A percentile compares a stretch with the other conserved stretches of the same genome.
These are phyloP conservation scores for Prinia subflava DNA, from an alignment of 2,113 vertebrate species.

Conservation along the genomic window DNA sequence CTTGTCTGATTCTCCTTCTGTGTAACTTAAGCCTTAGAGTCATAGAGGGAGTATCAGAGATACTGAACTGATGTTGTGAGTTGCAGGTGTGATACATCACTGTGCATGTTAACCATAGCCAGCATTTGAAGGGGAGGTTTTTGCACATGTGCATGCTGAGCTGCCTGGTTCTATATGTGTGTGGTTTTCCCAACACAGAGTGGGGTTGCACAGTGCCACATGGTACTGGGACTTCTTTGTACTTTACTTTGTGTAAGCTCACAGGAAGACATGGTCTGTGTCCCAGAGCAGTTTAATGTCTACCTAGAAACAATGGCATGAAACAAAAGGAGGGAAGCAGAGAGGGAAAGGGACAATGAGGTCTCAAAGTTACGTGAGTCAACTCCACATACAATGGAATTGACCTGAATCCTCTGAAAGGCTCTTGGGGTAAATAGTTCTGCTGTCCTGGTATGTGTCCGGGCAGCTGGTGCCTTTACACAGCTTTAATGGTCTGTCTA, in stretches of 20 bases:
- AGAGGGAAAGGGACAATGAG: conserved; percentile 44
- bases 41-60: background rate
- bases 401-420: conserved; percentile 34
- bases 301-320: conserved; percentile 38
- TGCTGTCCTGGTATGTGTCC: conserved; percentile 37
- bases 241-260: background rate
- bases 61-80: background rate
- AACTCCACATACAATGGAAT: background rate
- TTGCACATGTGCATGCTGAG: background rate
- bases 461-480: conserved; percentile 29
- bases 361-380: conserved; percentile 1
- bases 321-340: conserved; percentile 54
- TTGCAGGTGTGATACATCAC: background rate
- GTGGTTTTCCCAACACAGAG: background rate
- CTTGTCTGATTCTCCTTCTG: background rate
- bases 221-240: background rate
- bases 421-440: conserved; percentile 2
- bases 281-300: conserved; percentile 29
- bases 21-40: background rate
- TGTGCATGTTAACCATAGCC: background rate
- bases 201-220: background rate
- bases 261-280: conserved; percentile 55
- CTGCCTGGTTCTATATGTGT: background rate
- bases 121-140: background rate
- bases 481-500: background rate